Evolutionary conservation across 64 coral and sea anemone genomes (phyloP).

Genomic region (Orbicella faveolata): DNA sequence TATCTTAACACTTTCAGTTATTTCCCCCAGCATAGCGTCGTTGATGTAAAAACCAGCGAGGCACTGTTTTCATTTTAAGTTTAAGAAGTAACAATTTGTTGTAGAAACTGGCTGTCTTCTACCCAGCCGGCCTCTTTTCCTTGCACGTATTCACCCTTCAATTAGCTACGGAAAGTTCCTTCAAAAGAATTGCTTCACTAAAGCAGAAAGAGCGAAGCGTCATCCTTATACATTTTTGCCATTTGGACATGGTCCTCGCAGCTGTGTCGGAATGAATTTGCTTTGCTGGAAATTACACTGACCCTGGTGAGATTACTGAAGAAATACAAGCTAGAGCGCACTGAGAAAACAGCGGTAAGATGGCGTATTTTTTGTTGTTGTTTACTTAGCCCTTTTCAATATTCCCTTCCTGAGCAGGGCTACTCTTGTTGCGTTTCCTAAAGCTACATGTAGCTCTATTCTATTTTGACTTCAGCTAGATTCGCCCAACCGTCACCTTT

Average conservation of each 20-base stretch:
- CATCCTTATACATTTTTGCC: conserved; percentile 42
- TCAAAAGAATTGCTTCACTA: not conserved
- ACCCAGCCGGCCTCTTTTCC: not conserved
- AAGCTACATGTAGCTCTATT: no score
- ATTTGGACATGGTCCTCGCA: conserved; percentile 38
- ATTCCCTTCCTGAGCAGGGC: not conserved
- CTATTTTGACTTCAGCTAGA: no score
- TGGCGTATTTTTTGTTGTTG: not conserved
- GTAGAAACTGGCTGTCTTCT: no score
- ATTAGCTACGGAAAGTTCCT: no score
- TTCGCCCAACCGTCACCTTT: no score
- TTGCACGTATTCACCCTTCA: no score
- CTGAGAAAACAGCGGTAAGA: conserved; percentile 33
- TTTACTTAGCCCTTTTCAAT: not conserved
- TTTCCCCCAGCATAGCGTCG: no score
- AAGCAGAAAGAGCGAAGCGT: conserved; percentile 30
- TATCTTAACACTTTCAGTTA: no score
- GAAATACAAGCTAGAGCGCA: conserved; percentile 28
- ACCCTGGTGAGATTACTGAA: conserved; percentile 42
- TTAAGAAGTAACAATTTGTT: no score
- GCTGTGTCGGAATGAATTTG: conserved; percentile 49
- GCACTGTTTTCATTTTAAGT: no score
- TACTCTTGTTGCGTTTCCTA: no score
- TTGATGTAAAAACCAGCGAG: no score
- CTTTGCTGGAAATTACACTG: conserved; percentile 44